phyloP scores from a whole-genome alignment of 2,888 invertebrate species.

The Orchesella flavescens region DNA sequence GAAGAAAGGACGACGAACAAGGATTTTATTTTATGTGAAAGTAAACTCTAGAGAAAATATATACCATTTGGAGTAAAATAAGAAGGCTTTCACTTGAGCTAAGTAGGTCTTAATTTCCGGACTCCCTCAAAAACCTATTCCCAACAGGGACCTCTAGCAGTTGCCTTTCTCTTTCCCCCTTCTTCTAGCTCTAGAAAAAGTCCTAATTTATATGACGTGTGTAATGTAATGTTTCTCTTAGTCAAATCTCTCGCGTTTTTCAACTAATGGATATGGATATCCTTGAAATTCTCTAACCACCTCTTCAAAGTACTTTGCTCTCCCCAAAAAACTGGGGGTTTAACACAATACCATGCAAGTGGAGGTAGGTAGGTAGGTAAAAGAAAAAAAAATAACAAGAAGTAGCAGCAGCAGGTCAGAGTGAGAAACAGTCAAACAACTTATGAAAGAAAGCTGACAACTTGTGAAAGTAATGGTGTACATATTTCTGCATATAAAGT shows the following conservation, averaged over 20 bases:
- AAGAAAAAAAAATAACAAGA: no score
- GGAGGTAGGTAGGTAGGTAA: no score
- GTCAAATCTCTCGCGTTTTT: not conserved
- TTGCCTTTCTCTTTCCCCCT: no score
- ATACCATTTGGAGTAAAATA: slow-evolving; percentile 6
- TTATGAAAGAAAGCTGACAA: no score
- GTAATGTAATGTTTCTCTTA: not conserved
- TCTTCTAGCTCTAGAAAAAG: not conserved
- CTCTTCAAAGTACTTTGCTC: not conserved
- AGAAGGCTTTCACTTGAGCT: slow-evolving; percentile 26
- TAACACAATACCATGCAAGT: no score
- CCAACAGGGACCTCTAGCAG: slow-evolving; percentile 16
- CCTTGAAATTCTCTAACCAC: not conserved
- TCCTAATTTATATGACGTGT: slow-evolving; percentile 17
- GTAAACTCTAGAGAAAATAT: slow-evolving; percentile 30
- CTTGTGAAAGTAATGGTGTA: no score
- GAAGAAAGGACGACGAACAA: not conserved
- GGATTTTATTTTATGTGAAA: slow-evolving; percentile 25
- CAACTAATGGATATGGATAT: not conserved
- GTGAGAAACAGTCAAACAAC: no score
- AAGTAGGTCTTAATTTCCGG: slow-evolving; percentile 60
- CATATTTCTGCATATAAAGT: no score
- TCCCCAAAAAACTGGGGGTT: not conserved
- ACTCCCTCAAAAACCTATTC: slow-evolving; percentile 27
- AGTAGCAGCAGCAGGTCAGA: no score